Conservation (phyloP, 2,113 vertebrate genomes). For the Bungarus multicinctus region DNA sequence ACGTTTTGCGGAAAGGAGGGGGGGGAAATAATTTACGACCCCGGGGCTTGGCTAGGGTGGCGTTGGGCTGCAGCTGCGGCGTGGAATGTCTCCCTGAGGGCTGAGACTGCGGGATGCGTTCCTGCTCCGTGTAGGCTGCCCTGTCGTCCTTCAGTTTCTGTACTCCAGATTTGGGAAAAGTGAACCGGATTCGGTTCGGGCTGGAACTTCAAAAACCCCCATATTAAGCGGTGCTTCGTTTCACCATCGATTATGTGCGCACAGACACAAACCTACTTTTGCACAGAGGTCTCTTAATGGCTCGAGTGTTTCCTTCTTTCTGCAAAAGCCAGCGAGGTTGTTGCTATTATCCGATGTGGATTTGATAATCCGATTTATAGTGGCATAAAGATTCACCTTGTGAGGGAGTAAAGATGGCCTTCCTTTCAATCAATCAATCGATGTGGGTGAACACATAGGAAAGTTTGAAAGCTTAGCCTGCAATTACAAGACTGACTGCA, state of each 20-base stretch:
- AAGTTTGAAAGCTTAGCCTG: neutral
- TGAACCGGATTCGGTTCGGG: neutral
- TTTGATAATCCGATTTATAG: neutral
- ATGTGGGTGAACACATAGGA: neutral
- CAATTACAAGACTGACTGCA: neutral
- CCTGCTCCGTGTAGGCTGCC: neutral
- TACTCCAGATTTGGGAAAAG: neutral
- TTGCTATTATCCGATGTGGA: neutral
- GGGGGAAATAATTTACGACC: conserved; percentile 39
- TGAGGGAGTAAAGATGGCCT: neutral
- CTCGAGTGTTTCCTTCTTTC: too few relatives aligned
- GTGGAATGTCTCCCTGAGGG: conserved; percentile 35
- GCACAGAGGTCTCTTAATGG: neutral
- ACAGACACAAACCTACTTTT: neutral
- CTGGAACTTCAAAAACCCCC: neutral
- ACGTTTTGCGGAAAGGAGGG: conserved; percentile 1
- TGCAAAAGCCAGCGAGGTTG: neutral
- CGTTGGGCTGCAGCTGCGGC: conserved; percentile 28
- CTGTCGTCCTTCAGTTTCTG: neutral
- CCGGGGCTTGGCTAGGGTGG: conserved; percentile 20
- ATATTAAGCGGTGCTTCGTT: neutral
- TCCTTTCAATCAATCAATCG: neutral
- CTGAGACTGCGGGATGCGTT: neutral
- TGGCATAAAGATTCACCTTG: neutral
- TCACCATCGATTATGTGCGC: neutral